These are phyloP conservation scores for Pachyseris speciosa DNA, from an alignment of 64 coral and sea anemone species.

Conservation along the genomic window DNA sequence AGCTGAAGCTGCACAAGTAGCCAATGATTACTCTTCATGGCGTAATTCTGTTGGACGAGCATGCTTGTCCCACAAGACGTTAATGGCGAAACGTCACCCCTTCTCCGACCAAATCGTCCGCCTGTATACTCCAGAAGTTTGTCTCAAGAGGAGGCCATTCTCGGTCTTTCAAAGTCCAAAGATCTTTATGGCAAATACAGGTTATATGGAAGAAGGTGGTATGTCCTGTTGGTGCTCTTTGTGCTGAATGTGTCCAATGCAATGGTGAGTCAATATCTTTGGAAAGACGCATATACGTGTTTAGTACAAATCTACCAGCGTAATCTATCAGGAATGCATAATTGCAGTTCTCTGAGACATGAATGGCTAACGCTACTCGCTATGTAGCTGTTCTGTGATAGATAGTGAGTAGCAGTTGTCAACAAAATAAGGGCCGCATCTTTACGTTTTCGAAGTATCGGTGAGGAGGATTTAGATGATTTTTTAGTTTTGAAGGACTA, in stretches of 20 bases:
- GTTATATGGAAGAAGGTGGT: constrained; percentile 88
- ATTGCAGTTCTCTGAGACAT: too few relatives aligned
- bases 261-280: constrained; percentile 60
- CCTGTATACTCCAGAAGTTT: constrained; percentile 17
- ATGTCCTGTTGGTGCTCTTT: constrained; percentile 81
- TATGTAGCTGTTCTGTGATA: too few relatives aligned
- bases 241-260: constrained; percentile 90
- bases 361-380: too few relatives aligned
- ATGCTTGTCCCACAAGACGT: background rate
- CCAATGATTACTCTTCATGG: background rate
- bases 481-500: too few relatives aligned
- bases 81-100: constrained; percentile 42
- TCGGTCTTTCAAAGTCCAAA: constrained; percentile 17
- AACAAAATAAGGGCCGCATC: too few relatives aligned
- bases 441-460: too few relatives aligned
- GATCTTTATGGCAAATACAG: constrained; percentile 21
- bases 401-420: too few relatives aligned
- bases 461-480: too few relatives aligned
- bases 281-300: background rate
- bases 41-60: background rate
- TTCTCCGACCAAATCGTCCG: constrained; percentile 22
- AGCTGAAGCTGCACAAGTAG: too few relatives aligned
- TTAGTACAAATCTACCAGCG: too few relatives aligned
- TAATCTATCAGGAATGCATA: too few relatives aligned
- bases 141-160: constrained; percentile 75